These are phyloP conservation scores for Scomber colias DNA, from an alignment of 2,113 vertebrate genomes.

Conservation along the genomic window DNA sequence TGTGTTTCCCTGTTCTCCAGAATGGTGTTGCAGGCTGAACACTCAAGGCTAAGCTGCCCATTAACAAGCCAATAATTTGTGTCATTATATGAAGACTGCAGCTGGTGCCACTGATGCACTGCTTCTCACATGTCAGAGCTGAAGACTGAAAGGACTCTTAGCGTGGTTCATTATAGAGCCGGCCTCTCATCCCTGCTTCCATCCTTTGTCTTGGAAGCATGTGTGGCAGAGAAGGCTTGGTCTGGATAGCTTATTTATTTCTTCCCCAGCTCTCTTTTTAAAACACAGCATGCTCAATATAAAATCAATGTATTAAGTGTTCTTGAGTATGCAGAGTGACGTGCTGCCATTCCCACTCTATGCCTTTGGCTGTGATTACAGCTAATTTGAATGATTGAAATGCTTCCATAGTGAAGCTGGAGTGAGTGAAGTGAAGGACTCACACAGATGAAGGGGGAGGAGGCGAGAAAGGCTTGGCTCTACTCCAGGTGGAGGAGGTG, in stretches of 20 bases:
- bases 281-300: slow-evolving; percentile 71
- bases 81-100: slow-evolving; percentile 75
- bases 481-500: slow-evolving; percentile 81
- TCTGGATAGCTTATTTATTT: slow-evolving; percentile 66
- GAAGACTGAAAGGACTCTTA: slow-evolving; percentile 62
- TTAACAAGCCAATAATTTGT: slow-evolving; percentile 78
- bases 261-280: slow-evolving; percentile 49
- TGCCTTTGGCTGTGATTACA: slow-evolving; percentile 80
- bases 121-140: slow-evolving; percentile 71
- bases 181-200: slow-evolving; percentile 60
- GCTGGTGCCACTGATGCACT: slow-evolving; percentile 69
- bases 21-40: slow-evolving; percentile 60
- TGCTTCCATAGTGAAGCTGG: slow-evolving; percentile 73
- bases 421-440: slow-evolving; percentile 79
- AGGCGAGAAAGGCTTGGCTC: slow-evolving; percentile 76
- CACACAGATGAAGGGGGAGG: slow-evolving; percentile 78
- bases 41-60: slow-evolving; percentile 76
- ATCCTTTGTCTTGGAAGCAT: slow-evolving; percentile 68
- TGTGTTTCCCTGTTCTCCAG: slow-evolving; percentile 40
- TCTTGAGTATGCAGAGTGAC: slow-evolving; percentile 75
- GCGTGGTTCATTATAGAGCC: slow-evolving; percentile 57
- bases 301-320: slow-evolving; percentile 80
- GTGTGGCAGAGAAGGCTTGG: slow-evolving; percentile 58
- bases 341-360: slow-evolving; percentile 71
- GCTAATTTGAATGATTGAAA: slow-evolving; percentile 83